Base-by-base conservation (phyloP, 2,113 vertebrate species). In the Eurystomus gularis region DNA sequence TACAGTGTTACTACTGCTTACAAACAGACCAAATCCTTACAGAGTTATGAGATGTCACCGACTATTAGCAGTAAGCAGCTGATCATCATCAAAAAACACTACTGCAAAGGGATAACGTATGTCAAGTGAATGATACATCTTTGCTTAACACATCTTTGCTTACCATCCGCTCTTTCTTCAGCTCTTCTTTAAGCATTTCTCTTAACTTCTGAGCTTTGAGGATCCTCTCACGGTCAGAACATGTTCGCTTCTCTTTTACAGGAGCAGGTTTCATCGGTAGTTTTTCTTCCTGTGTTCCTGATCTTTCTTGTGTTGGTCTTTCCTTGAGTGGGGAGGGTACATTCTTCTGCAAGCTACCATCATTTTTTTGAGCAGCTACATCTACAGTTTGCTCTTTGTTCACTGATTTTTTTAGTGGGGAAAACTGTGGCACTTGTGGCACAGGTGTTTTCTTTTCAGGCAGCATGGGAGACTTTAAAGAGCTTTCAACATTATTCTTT, bases 191-290 rank as follows among this genome's bases (percentile, higher is more conserved):
- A 70, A 99, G 98, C 98, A 99, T 96, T 76, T 99, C 99, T 89
- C 99, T 96, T 69, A 99, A 97, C 95, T 99, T 99, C 33, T 96
- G 98, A 58, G 99, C 98, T 97, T 99, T 99, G 55, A 98, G 98
- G 44, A 99, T 97, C 88, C 98, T 98, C 69, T 99, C 98, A 48
- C 97, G 94, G 71, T 99, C 99, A 46, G 98, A 98, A 18, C 94
- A 98, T 0, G 6, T 68, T 33, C 35, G 93, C 65, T 96, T 97
- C 37, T 97, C 96, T 89, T 97, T 97, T 29, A 77, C 11, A 11
- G 94, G 61, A 76, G 72, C 4, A 11, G 85, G n/a, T 70, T 91
- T 95, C 15, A 20, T 64, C 64, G 86, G 89, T 1, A 87, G 52
- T 57, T 84, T 92, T 94, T 97, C 97, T 33, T 98, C 97, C 65